These are phyloP conservation scores for Hyperoplus lanceolatus DNA, from an alignment of 2,797 vertebrate species.

Conservation along the genomic window DNA sequence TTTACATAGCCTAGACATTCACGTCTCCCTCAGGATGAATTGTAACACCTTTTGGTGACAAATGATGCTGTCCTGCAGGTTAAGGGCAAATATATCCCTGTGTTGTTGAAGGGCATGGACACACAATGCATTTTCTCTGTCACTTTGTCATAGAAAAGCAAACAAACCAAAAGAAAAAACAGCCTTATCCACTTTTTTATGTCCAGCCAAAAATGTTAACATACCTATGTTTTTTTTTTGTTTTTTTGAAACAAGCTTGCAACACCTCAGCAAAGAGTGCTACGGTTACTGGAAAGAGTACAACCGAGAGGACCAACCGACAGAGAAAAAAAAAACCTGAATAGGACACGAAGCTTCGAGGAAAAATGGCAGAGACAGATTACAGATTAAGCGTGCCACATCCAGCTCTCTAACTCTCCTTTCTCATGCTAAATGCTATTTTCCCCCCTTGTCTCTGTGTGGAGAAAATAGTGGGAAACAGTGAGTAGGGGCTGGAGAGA, in stretches of 20 bases:
- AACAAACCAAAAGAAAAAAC: too few relatives aligned
- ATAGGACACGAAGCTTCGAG: conserved; percentile 58
- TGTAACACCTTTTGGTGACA: too few relatives aligned
- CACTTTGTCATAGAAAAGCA: neutral
- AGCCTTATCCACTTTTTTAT: neutral
- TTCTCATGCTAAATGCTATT: conserved; percentile 82
- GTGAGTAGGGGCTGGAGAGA: conserved; percentile 84
- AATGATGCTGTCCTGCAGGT: too few relatives aligned
- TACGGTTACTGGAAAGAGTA: conserved; percentile 2
- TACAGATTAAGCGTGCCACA: conserved; percentile 84
- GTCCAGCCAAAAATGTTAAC: neutral
- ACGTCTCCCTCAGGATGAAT: neutral
- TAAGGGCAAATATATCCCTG: too few relatives aligned
- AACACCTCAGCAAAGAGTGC: neutral
- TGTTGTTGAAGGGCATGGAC: neutral
- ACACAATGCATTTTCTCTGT: neutral
- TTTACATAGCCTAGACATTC: too few relatives aligned
- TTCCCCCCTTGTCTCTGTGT: conserved; percentile 67
- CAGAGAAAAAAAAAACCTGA: conserved; percentile 21
- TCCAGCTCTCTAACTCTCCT: conserved; percentile 75
- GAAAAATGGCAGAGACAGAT: conserved; percentile 77
- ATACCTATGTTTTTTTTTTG: neutral
- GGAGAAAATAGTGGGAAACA: conserved; percentile 86
- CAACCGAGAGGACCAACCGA: conserved; percentile 18
- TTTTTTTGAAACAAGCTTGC: neutral